Evolutionary conservation across 2,113 vertebrate genomes (phyloP).

Genomic region (Galbula dea): DNA sequence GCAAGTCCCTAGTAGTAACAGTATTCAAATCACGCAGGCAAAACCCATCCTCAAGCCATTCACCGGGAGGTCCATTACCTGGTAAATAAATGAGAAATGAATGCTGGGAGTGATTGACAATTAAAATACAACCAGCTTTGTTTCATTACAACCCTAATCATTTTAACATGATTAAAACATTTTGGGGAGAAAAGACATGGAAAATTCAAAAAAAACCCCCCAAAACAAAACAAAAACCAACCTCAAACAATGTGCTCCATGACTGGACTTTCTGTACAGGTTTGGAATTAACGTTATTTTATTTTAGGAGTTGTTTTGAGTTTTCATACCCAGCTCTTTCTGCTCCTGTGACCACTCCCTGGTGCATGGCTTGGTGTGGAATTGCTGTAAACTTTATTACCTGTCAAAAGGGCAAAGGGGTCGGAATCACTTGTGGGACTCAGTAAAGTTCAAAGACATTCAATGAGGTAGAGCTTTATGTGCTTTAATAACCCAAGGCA

Average conservation of each 20-base stretch:
- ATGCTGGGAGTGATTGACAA: slow-evolving; percentile 67
- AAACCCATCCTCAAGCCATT: slow-evolving; percentile 83
- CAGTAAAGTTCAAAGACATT: slow-evolving; percentile 97
- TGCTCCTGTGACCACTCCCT: slow-evolving; percentile 81
- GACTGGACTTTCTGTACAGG: slow-evolving; percentile 2
- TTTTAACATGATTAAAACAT: slow-evolving; percentile 61
- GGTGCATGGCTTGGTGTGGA: slow-evolving; percentile 97
- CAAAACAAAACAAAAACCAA: not conserved
- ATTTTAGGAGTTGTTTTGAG: slow-evolving; percentile 24
- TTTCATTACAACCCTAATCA: slow-evolving; percentile 71
- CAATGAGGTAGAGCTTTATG: slow-evolving; percentile 86
- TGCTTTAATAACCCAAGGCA: slow-evolving; percentile 88
- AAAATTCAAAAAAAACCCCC: not conserved
- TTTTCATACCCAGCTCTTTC: slow-evolving; percentile 76
- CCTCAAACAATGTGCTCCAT: not conserved
- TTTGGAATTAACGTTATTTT: slow-evolving; percentile 1
- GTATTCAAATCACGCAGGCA: slow-evolving; percentile 78
- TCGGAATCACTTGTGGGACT: slow-evolving; percentile 92
- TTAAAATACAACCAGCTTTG: slow-evolving; percentile 64
- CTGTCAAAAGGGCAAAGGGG: slow-evolving; percentile 95
- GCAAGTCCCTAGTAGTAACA: slow-evolving; percentile 89
- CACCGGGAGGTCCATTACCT: slow-evolving; percentile 80
- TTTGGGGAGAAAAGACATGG: not conserved
- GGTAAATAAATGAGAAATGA: slow-evolving; percentile 83
- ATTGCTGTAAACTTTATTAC: slow-evolving; percentile 99